Percentiles rank a stretch among this genome's conserved stretches.
phyloP scores from a whole-genome alignment of 2,888 invertebrate genomes.

The Pterobdella sp. region DNA sequence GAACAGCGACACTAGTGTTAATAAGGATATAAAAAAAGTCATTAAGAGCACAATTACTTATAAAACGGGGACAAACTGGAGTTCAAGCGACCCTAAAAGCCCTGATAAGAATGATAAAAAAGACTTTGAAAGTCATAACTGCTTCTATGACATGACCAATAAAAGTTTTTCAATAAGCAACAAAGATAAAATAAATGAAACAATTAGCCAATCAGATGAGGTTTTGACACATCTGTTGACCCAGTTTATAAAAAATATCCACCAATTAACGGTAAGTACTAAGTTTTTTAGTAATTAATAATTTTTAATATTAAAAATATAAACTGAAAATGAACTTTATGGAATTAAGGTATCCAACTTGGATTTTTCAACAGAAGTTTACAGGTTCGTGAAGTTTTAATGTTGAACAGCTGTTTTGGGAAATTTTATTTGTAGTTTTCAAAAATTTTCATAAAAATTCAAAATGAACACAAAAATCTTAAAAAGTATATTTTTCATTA shows the following conservation, averaged over 20 bases:
- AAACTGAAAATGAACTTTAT: not conserved
- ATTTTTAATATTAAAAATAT: not conserved
- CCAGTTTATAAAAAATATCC: not conserved
- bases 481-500: no score
- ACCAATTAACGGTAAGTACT: not conserved
- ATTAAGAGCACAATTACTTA: no score
- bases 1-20: no score
- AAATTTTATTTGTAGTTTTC: no score
- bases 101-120: not conserved
- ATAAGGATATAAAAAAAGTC: no score
- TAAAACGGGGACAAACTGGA: not conserved
- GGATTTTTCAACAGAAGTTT: not conserved
- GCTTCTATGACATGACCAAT: not conserved
- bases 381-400: not conserved
- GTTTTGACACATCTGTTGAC: not conserved
- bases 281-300: not conserved
- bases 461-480: no score
- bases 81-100: not conserved
- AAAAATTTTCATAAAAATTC: no score
- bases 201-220: not conserved
- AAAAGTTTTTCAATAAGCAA: not conserved
- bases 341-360: not conserved
- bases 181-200: not conserved
- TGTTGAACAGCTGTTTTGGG: no score
- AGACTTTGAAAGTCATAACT: not conserved